Base-by-base conservation (phyloP, 2,888 invertebrate species). In the Agrilus biguttatus region DNA sequence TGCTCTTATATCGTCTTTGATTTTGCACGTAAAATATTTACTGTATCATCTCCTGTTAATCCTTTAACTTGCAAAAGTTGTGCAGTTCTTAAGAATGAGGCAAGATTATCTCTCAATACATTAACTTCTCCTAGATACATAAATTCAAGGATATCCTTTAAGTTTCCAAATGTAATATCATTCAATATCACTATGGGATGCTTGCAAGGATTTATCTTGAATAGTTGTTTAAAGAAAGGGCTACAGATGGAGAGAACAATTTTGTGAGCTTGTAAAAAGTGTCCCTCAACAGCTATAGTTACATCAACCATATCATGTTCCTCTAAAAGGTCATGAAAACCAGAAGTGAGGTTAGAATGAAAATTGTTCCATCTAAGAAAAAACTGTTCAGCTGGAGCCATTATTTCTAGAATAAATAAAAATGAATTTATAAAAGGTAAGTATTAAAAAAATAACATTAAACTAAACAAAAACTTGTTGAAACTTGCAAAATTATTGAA, bases 341-440 rank as follows among this genome's bases (percentile, higher is more conserved):
- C 82, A 52, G 78, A 73, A 36, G 80, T 76, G 52, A 84, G 66
- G 66, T 83, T 84, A 49, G 77, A 74, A 61, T 83, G 80, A 67
- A 83, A 83, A 62, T 83, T 83, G 62, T 84, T 84, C 83, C 83
- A 84, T 54, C 81, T 73, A 55, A 84, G 65, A 43, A 82, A 81
- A 64, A 80, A 81, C 62, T 80, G 80, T 66, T 81, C 80, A 41
- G 75, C 71, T 62, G 74, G 70, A 45, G 64, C 59, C 61, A 63
- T 63, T 53, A 55, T 59, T 43, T 49, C 46, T 44, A 39, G 37
- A 46, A 40, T 40, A 40, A 17, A 41, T 39, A 33, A 33, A 42
- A 21, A 39, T 14, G 21, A 38, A 36, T 40, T 45, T 40, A 32
- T 33, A 41, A 23, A 23, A 23, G 8, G 5, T 2, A 5, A 23